Base-by-base conservation (phyloP, 2,888 invertebrate species). In the Cylindroiulus punctatus region DNA sequence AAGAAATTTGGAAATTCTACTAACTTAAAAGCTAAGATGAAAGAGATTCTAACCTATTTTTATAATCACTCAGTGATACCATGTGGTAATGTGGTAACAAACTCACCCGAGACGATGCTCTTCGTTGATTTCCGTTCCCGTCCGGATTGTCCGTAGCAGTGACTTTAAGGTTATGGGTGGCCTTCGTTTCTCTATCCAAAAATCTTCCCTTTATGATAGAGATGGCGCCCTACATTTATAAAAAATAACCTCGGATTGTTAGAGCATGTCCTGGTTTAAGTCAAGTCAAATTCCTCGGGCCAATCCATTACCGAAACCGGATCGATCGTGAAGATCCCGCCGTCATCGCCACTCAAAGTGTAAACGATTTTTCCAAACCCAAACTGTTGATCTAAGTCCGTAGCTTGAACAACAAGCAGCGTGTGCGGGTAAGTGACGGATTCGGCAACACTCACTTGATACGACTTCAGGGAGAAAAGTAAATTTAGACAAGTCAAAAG, bases 131-230 rank as follows among this genome's bases (percentile, higher is more conserved):
- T 0, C 94, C 93, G 0, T 94, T 94, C 8, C 94, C 94, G 52
- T 92, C 92, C 0, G 95, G 95, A 26, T 94, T 95, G 89, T 96
- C 96, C 57, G 93, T 93, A 0, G 96, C 96, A 88, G 94, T 93
- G 0, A 95, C 93, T 89, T 94, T 94, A 32, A 96, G 91, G 4
- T 93, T 93, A 47, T 96, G 92, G 0, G 93, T 93, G 0, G 94
- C 93, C 87, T 95, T 94, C 30, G 93, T 92, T 89, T 96, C 96
- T 85, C 96, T 92, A 89, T 96, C 96, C 65, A 96, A 91, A 0
- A 92, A 93, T 88, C 93, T 94, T 44, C 44, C 85, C 26, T 84
- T 65, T 7, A 17, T 47, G 26, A 86, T 10, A 5, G 84, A 42
- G 2, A 86, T 85, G 19, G 32, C 42, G 8, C 86, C 86, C 86